Base-by-base conservation (phyloP, 1,140 invertebrate species). In the Dendrolimus kikuchii region DNA sequence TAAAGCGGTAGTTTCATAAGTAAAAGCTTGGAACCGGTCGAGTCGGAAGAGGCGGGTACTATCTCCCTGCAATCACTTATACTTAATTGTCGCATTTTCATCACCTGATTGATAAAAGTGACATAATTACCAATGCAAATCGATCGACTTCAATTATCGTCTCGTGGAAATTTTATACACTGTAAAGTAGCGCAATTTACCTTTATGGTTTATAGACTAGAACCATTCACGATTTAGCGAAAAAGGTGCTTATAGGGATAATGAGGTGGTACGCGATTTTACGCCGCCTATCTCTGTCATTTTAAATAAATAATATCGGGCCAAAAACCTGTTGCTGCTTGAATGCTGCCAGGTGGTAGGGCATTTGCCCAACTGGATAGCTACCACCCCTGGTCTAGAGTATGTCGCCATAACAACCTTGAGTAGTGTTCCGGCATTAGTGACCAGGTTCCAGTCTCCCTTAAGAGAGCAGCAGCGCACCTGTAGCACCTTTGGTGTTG, bases 111-210 rank as follows among this genome's bases (percentile, higher is more conserved):
- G 76, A 69, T 78, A 81, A 79, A 86, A 81, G 77, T 86, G 79
- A 81, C 75, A 77, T 76, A 77, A 86, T 86, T 86, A 86, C 66
- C 66, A 73, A 86, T 86, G 82, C 82, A 86, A 83, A 83, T 86
- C 77, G 77, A 82, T 83, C 74, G 75, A 66, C 66, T 66, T 67
- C 78, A 79, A 74, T 81, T 82, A 83, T 80, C 76, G 67, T 47
- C 64, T 64, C 68, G 68, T 67, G 70, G 73, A 77, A 73, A 69
- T 71, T 74, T 84, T 72, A 79, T 71, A 79, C 71, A 74, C 70
- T 71, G 69, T 67, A 72, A 81, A 82, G 82, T 79, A 82, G 66
- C 68, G 69, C 72, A 71, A 75, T 71, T 74, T 72, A 70, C 70
- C 68, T 23, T 23, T 23, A 23, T 23, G 60, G 56, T 75, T 80